phyloP scores from a whole-genome alignment of 2,113 vertebrate species.

The Agelaius phoeniceus region DNA sequence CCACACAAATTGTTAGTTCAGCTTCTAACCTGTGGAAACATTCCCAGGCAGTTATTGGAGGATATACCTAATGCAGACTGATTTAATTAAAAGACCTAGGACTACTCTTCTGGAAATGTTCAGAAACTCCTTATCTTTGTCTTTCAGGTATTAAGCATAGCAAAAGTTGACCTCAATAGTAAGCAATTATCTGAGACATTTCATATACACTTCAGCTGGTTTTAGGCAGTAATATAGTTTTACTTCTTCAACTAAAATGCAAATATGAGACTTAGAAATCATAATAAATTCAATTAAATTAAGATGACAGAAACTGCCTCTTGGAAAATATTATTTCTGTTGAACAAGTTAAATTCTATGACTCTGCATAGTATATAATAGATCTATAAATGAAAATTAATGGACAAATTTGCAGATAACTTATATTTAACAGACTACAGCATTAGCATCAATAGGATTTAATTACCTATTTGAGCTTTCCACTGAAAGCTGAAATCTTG shows the following conservation, averaged over 20 bases:
- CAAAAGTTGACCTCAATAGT: neutral
- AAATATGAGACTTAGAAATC: neutral
- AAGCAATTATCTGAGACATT: neutral
- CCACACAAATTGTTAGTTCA: neutral
- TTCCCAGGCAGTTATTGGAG: neutral
- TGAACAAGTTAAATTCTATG: neutral
- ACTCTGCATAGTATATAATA: neutral
- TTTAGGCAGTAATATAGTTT: neutral
- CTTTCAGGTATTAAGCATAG: neutral
- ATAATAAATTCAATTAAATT: neutral
- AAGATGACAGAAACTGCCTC: neutral
- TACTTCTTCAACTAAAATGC: neutral
- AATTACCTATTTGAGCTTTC: neutral
- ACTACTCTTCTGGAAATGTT: neutral
- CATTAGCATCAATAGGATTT: neutral
- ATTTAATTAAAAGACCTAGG: neutral
- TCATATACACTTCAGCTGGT: neutral
- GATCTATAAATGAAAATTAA: constrained; percentile 12
- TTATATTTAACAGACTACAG: neutral
- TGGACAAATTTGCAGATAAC: neutral
- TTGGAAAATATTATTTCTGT: neutral
- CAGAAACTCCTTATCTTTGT: neutral
- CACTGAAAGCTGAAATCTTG: neutral
- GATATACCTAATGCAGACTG: neutral
- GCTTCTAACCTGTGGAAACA: constrained; percentile 4